Evolutionary conservation across 2,888 invertebrate genomes (phyloP), one percentile per base, ranked within the genome.

Genomic region (Mythimna ferrago): DNA sequence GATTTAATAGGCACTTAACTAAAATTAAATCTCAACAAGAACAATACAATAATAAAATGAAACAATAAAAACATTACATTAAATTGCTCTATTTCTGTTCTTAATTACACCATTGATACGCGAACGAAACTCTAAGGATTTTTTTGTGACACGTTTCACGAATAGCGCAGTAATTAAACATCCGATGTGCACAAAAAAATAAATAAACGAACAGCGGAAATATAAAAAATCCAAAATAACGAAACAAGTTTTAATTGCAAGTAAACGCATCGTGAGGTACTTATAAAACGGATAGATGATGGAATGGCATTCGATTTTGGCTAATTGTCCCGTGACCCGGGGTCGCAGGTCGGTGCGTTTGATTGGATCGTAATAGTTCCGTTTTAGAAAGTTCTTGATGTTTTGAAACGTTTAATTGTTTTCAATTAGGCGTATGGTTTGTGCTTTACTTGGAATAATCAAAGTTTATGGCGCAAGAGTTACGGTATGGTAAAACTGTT

Each of bases 171-270:
- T 82, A 80, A 86, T 86, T 68, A 84, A 76, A 71, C 74, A 76
- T 85, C 77, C 80, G 80, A 71, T 74, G 74, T 63, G 60, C 71
- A 75, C 74, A 86, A 80, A 82, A 82, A 76, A 63, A 56, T 66
- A 26, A 68, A 73, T 68, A 71, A 68, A 58, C 60, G 66, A 73
- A 75, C 65, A 66, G 78, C 81, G 87, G 87, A 86, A 87, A 85
- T 66, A 71, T 82, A 85, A 87, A 85, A 80, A 81, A 80, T 66
- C 63, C 69, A 82, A 77, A 84, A 80, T 75, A 76, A 82, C 81
- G 79, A 79, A 84, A 85, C 83, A 78, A 79, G 81, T 81, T 84
- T 83, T 88, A 88, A 88, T 88, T 88, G 85, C 83, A 83, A 66
- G 44, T 86, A 84, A 88, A 86, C 84, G 84, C 84, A 83, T 85